Evolutionary conservation across 2,888 invertebrate genomes (phyloP).

Genomic region (Venusia cambrica): DNA sequence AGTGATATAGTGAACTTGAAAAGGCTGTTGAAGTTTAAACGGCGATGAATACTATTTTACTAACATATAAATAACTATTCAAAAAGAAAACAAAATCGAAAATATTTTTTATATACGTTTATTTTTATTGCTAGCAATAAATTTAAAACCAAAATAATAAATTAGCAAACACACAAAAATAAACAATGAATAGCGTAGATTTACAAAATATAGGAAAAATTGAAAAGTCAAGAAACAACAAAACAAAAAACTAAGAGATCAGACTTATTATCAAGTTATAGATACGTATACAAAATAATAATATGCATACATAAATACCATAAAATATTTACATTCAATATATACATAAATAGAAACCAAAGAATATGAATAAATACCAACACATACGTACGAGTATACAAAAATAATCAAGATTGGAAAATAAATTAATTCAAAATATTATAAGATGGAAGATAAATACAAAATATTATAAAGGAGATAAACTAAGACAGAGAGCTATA

Average conservation of each 20-base stretch:
- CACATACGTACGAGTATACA: conserved; percentile 25
- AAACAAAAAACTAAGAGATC: conserved; percentile 32
- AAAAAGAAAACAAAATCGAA: neutral
- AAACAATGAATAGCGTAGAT: conserved; percentile 37
- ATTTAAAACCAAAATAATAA: conserved; percentile 34
- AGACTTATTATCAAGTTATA: conserved; percentile 28
- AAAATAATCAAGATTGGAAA: conserved; percentile 14
- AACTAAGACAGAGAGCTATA: too few species aligned
- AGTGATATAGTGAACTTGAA: too few species aligned
- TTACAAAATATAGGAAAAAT: conserved; percentile 49
- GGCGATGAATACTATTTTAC: too few species aligned
- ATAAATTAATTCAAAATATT: too few species aligned
- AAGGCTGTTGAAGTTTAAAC: too few species aligned
- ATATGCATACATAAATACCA: conserved; percentile 25
- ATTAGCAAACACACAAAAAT: conserved; percentile 41
- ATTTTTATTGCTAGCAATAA: conserved; percentile 32
- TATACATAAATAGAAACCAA: too few species aligned
- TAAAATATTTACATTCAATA: conserved; percentile 16
- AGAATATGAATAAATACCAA: conserved; percentile 16
- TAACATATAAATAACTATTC: too few species aligned
- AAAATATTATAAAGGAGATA: conserved; percentile 23
- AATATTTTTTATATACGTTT: conserved; percentile 24
- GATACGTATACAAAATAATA: conserved; percentile 32
- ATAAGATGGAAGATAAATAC: too few species aligned
- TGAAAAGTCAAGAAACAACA: conserved; percentile 28